phyloP scores from a whole-genome alignment of 30 jellyfish, hydroid and myxozoan species.

The Nemopilema nomurai region DNA sequence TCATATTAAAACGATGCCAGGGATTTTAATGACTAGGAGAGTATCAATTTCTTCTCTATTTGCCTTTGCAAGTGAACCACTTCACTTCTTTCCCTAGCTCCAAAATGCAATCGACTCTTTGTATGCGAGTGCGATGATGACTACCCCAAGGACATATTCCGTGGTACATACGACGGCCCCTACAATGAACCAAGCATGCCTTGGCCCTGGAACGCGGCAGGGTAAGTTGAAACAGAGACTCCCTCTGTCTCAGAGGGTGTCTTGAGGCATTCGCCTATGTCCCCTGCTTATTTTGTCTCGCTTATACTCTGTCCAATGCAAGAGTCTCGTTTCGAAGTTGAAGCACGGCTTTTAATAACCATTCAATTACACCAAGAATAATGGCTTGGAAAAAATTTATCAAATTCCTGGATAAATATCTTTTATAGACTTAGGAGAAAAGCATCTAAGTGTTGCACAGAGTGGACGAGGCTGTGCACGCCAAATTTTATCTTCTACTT shows the following conservation, averaged over 20 bases:
- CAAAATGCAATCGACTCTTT: constrained; percentile 69
- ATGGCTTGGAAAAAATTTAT: too few relatives aligned
- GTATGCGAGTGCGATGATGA: constrained; percentile 59
- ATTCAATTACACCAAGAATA: too few relatives aligned
- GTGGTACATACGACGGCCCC: constrained; percentile 87
- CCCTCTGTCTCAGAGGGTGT: neutral
- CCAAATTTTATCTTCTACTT: too few relatives aligned
- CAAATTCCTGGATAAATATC: too few relatives aligned
- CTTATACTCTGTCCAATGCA: too few relatives aligned
- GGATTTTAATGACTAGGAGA: neutral
- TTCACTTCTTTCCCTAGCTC: constrained; percentile 35
- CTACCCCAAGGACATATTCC: constrained; percentile 46
- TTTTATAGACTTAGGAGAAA: too few relatives aligned
- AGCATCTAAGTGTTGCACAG: too few relatives aligned
- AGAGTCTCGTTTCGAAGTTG: too few relatives aligned
- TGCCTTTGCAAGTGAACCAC: neutral
- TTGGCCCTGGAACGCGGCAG: constrained; percentile 95
- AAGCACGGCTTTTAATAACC: too few relatives aligned
- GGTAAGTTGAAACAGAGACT: constrained; percentile 23
- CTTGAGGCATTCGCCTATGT: neutral
- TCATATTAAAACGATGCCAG: neutral
- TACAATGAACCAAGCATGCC: constrained; percentile 91
- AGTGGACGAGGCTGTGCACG: too few relatives aligned
- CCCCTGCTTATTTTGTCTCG: too few relatives aligned
- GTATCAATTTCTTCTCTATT: neutral